These are phyloP conservation scores for Theonella swinhoei DNA, from an alignment of 37 sponge, comb jelly and placozoan species.

Conservation along the genomic window DNA sequence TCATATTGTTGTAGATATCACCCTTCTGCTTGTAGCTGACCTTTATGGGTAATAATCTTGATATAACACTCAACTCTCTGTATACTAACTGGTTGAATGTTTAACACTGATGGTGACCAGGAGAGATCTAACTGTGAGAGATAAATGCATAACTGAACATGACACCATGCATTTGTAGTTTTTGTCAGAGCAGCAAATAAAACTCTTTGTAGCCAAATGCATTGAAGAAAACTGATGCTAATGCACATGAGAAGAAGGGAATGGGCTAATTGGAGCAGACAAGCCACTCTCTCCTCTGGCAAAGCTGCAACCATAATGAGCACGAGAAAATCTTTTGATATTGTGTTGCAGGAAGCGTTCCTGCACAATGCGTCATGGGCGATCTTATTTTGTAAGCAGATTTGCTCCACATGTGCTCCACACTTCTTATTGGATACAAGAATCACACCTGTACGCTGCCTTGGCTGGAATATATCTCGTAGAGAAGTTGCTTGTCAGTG, in stretches of 20 bases:
- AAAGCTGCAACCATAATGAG: conserved; percentile 12
- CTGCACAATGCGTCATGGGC: background rate
- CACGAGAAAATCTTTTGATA: conserved; percentile 4
- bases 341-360: background rate
- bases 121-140: background rate
- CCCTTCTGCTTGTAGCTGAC: no score
- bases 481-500: background rate
- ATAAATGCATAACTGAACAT: background rate
- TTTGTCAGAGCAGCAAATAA: conserved; percentile 2
- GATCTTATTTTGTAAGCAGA: background rate
- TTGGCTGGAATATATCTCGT: background rate
- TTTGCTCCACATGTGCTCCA: background rate
- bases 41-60: no score
- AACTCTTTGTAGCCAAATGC: background rate
- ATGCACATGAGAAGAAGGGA: no score
- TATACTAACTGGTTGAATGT: no score
- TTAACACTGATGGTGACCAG: conserved; percentile 6
- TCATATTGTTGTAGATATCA: no score
- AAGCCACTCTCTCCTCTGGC: background rate
- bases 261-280: background rate
- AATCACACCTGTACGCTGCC: background rate
- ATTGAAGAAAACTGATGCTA: no score
- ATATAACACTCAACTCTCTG: no score
- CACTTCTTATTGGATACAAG: conserved; percentile 5
- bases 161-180: background rate